Evolutionary conservation across 2,113 vertebrate species (phyloP).

Genomic region (Jaculus jaculus): DNA sequence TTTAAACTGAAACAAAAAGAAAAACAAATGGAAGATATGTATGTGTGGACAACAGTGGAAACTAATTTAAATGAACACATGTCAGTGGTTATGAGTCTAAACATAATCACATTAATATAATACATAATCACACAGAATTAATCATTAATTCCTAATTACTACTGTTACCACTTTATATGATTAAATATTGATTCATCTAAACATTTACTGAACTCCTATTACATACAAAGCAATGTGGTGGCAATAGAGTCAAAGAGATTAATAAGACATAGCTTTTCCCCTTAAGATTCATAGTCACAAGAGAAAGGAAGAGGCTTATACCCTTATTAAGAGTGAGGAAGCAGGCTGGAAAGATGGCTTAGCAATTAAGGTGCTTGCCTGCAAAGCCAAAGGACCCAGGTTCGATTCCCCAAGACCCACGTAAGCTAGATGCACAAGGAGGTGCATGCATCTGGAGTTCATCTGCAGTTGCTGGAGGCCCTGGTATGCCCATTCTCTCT

Average conservation of each 20-base stretch:
- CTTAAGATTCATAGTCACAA: not conserved
- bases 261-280: not conserved
- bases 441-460: too few relatives aligned
- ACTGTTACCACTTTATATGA: conserved; percentile 23
- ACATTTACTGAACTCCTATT: not conserved
- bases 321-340: not conserved
- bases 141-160: not conserved
- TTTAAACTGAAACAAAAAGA: not conserved
- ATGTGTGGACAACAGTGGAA: not conserved
- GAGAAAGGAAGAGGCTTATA: not conserved
- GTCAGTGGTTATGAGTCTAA: not conserved
- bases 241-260: not conserved
- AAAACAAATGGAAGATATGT: not conserved
- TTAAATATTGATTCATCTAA: not conserved
- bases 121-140: not conserved
- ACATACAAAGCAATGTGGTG: not conserved
- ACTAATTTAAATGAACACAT: conserved; percentile 32
- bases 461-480: too few relatives aligned
- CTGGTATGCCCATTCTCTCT: too few relatives aligned
- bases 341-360: too few relatives aligned
- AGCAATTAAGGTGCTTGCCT: too few relatives aligned
- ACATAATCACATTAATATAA: too few relatives aligned
- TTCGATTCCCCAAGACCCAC: too few relatives aligned
- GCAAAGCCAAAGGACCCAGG: too few relatives aligned
- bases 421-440: too few relatives aligned